Evolutionary conservation across 1,140 invertebrate species (phyloP).

Genomic region (Pseudomyrmex pallidus): DNA sequence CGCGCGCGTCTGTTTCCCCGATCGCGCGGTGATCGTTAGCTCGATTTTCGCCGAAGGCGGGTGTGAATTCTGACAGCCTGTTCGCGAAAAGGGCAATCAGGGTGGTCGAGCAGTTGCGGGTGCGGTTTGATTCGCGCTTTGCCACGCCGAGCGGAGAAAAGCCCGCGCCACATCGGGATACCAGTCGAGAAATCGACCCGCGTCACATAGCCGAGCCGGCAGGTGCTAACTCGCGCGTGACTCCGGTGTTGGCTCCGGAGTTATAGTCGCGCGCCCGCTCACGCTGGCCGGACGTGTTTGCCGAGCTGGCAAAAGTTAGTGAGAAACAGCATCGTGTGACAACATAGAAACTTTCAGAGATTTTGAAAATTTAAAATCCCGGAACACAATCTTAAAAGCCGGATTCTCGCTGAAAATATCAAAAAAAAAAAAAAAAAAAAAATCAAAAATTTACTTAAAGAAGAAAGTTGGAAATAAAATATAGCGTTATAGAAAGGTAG

Average conservation of each 20-base stretch:
- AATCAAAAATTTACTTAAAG: not conserved
- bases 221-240: conserved; percentile 75
- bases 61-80: not conserved
- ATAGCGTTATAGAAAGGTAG: no score
- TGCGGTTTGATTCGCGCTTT: not conserved
- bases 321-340: conserved; percentile 17
- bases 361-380: not conserved
- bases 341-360: not conserved
- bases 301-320: conserved; percentile 1
- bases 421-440: not conserved
- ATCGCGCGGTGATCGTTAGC: conserved; percentile 20
- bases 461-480: no score
- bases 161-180: conserved; percentile 6
- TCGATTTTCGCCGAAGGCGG: conserved; percentile 1
- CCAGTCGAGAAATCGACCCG: conserved; percentile 56
- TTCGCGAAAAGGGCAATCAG: conserved; percentile 24
- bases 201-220: conserved; percentile 44
- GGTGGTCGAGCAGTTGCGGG: not conserved
- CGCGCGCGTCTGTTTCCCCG: conserved; percentile 58
- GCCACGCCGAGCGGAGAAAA: not conserved
- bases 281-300: conserved; percentile 33
- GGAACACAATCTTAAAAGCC: not conserved
- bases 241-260: conserved; percentile 67
- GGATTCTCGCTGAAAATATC: not conserved
- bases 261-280: conserved; percentile 56